Evolutionary conservation across 2,113 vertebrate genomes (phyloP).

Genomic region (Ptilonorhynchus violaceus): DNA sequence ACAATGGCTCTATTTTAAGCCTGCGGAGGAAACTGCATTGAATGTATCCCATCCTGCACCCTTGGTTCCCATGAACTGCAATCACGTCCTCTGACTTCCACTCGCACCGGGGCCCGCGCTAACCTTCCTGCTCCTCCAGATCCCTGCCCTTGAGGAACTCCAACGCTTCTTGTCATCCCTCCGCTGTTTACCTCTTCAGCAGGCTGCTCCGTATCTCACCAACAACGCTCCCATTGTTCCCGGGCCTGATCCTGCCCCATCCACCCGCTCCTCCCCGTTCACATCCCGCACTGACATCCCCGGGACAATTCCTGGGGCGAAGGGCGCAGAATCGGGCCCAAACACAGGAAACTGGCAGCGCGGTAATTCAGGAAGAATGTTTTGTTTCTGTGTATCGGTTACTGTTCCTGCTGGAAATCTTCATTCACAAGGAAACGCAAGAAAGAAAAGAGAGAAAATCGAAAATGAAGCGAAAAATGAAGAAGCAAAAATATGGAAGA

Average conservation of each 20-base stretch:
- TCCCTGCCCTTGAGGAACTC: slow-evolving; percentile 78
- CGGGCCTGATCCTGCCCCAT: slow-evolving; percentile 53
- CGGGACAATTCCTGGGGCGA: background rate
- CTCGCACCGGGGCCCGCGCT: slow-evolving; percentile 69
- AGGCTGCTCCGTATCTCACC: slow-evolving; percentile 31
- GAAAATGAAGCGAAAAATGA: background rate
- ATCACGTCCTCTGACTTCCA: slow-evolving; percentile 90
- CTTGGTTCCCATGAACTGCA: slow-evolving; percentile 97
- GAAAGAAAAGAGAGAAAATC: background rate
- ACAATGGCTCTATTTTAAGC: slow-evolving; percentile 99
- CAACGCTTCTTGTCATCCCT: slow-evolving; percentile 71
- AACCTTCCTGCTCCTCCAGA: slow-evolving; percentile 82
- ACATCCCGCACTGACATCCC: background rate
- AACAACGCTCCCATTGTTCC: slow-evolving; percentile 58
- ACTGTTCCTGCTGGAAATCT: slow-evolving; percentile 9
- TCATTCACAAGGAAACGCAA: slow-evolving; percentile 21
- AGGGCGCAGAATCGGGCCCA: slow-evolving; percentile 1
- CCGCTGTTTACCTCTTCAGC: slow-evolving; percentile 66
- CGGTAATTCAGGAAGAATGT: slow-evolving; percentile 37
- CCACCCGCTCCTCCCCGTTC: background rate
- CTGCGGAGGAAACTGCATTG: slow-evolving; percentile 95
- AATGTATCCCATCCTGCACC: slow-evolving; percentile 99
- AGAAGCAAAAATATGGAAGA: background rate
- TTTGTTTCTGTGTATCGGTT: slow-evolving; percentile 2
- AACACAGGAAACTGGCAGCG: slow-evolving; percentile 41